phyloP scores from a whole-genome alignment of 2,888 invertebrate genomes.

The Aquatica leii region DNA sequence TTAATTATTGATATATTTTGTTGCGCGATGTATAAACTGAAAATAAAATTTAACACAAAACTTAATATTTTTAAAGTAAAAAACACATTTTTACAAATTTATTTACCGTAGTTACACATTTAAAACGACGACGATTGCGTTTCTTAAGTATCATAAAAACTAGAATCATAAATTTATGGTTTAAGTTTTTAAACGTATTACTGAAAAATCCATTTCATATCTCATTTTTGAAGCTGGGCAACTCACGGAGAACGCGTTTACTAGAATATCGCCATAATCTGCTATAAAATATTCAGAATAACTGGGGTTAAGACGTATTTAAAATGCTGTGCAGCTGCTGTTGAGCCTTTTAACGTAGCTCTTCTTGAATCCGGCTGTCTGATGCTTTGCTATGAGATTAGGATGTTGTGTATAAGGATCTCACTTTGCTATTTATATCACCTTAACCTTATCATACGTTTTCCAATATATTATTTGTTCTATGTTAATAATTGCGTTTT shows the following conservation, averaged over 20 bases:
- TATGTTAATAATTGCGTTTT: too few relatives aligned
- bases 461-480: too few relatives aligned
- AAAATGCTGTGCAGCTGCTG: conserved; percentile 39
- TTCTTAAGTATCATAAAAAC: conserved; percentile 5
- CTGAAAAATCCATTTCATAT: conserved; percentile 32
- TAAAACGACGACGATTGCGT: too few relatives aligned
- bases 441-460: too few relatives aligned
- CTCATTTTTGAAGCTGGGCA: conserved; percentile 28
- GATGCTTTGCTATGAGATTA: conserved; percentile 32
- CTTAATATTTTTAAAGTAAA: too few relatives aligned
- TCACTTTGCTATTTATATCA: conserved; percentile 22
- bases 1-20: too few relatives aligned
- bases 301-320: conserved; percentile 39
- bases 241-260: conserved; percentile 27
- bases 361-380: conserved; percentile 34
- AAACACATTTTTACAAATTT: background rate
- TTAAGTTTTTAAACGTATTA: conserved; percentile 18
- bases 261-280: conserved; percentile 34
- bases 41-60: too few relatives aligned
- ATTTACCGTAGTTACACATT: too few relatives aligned
- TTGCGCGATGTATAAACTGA: too few relatives aligned
- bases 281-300: conserved; percentile 38
- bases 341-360: conserved; percentile 36
- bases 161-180: conserved; percentile 21
- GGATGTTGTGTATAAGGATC: conserved; percentile 28